Conservation (phyloP, 2,797 vertebrate genomes). For the Acridotheres tristis region DNA sequence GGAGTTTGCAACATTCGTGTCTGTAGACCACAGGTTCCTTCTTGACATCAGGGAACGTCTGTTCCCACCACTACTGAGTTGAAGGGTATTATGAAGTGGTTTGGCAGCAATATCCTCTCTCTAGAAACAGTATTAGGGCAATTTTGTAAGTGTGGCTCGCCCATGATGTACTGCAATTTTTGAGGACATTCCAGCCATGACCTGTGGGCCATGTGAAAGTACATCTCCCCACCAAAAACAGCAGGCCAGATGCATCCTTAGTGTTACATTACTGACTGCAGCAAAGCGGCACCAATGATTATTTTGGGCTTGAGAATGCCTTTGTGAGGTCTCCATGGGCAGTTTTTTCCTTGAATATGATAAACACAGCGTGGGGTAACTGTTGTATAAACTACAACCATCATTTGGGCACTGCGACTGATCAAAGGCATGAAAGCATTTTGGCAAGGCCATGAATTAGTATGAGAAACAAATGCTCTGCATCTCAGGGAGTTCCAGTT, state of each 20-base stretch:
- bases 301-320: background rate
- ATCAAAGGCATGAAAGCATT: constrained; percentile 3
- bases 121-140: background rate
- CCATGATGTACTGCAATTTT: background rate
- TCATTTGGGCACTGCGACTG: background rate
- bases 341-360: background rate
- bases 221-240: background rate
- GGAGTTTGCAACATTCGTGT: background rate
- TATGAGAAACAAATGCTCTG: background rate
- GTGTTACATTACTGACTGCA: background rate
- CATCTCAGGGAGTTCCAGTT: background rate
- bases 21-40: background rate
- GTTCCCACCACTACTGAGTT: background rate
- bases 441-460: background rate
- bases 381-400: background rate
- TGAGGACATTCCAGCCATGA: constrained; percentile 30
- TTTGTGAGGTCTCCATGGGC: background rate
- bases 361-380: background rate
- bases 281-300: background rate
- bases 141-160: background rate
- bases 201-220: constrained; percentile 7
- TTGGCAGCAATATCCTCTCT: background rate
- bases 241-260: constrained; percentile 8
- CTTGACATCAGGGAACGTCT: background rate
- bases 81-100: background rate